Evolutionary conservation across 2,113 vertebrate genomes (phyloP).

Genomic region (Rattus norvegicus): GRCr8 NC_086039.1:77542001-77542500

Average conservation of each 20-base stretch:
- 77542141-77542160: neutral
- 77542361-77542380: neutral
- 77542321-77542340: neutral
- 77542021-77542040: neutral
- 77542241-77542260: neutral
- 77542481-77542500: neutral
- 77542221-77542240: neutral
- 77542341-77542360: neutral
- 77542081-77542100: neutral
- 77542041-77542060: neutral
- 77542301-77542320: neutral
- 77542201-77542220: neutral
- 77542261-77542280: neutral
- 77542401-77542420: neutral
- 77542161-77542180: neutral
- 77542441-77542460: neutral
- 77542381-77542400: neutral
- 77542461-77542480: neutral
- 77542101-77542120: neutral
- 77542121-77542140: neutral
- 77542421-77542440: neutral
- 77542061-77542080: neutral
- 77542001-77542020: neutral
- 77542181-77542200: neutral
- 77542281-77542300: neutral